These are phyloP conservation scores for Globodera rostochiensis DNA, from an alignment of 1,140 invertebrate genomes.

Conservation along the genomic window DNA sequence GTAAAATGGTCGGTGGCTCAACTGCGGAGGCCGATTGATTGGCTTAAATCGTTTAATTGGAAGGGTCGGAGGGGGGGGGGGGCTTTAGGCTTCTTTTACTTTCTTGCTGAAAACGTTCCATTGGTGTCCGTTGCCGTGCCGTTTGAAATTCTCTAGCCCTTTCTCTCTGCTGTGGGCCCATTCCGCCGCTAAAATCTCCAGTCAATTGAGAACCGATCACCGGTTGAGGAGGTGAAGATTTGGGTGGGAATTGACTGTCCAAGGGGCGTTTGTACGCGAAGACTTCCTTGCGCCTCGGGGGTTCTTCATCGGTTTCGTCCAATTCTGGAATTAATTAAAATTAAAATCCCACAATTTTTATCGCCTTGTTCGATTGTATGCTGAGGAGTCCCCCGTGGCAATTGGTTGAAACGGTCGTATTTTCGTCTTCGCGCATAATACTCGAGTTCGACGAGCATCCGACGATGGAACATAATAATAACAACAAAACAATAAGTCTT, in stretches of 20 bases:
- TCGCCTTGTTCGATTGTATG: constrained; percentile 31
- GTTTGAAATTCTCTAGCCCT: not conserved
- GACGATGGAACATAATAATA: constrained; percentile 54
- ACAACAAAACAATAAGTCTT: constrained; percentile 62
- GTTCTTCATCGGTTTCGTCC: constrained; percentile 4
- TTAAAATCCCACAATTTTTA: not conserved
- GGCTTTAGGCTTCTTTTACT: not conserved
- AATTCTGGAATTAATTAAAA: not conserved
- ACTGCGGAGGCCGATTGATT: not conserved
- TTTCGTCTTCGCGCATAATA: constrained; percentile 54
- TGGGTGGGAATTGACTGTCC: constrained; percentile 20
- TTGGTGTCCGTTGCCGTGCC: constrained; percentile 5
- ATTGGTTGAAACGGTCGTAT: constrained; percentile 42
- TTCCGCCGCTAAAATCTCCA: not conserved
- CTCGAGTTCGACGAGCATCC: constrained; percentile 50
- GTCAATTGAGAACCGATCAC: not conserved
- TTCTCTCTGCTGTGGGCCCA: not conserved
- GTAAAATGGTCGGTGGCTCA: not conserved
- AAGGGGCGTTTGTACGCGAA: constrained; percentile 7
- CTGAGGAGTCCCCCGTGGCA: constrained; percentile 32
- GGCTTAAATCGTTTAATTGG: too few species aligned
- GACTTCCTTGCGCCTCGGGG: not conserved
- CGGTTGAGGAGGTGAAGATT: not conserved
- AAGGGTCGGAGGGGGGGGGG: not conserved
- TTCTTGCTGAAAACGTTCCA: constrained; percentile 13